These are phyloP conservation scores for Leucoraja ocellata DNA, from an alignment of 2,797 vertebrate species.

Conservation along the genomic window DNA sequence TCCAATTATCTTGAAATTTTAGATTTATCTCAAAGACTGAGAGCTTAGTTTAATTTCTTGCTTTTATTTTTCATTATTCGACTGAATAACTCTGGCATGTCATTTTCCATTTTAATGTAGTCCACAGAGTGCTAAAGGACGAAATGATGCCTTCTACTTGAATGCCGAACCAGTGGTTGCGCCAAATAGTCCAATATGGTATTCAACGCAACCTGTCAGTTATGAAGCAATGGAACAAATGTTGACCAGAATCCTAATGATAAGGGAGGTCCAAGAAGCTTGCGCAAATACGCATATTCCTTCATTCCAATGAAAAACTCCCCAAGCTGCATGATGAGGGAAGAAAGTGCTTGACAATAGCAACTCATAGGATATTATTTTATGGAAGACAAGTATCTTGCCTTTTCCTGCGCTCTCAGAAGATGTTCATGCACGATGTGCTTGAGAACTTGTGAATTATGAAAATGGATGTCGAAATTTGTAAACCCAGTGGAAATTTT, in stretches of 20 bases:
- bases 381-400: neutral
- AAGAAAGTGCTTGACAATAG: neutral
- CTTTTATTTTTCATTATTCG: neutral
- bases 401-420: neutral
- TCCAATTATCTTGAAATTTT: neutral
- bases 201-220: conserved; percentile 47
- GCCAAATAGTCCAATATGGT: conserved; percentile 49
- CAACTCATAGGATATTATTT: conserved; percentile 35
- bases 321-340: neutral
- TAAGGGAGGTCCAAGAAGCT: conserved; percentile 47
- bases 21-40: neutral
- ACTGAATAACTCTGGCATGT: neutral
- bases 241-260: conserved; percentile 47
- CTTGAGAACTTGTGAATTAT: conserved; percentile 27
- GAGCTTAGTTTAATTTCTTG: neutral
- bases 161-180: conserved; percentile 47
- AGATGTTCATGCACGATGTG: conserved; percentile 14
- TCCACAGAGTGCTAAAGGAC: conserved; percentile 46
- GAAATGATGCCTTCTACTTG: conserved; percentile 47
- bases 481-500: conserved; percentile 33
- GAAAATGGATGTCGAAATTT: conserved; percentile 27
- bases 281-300: conserved; percentile 41
- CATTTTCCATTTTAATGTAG: conserved; percentile 37
- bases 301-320: conserved; percentile 41
- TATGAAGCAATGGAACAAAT: conserved; percentile 48